These are phyloP conservation scores for Macrobrachium nipponense DNA, from an alignment of 1,140 invertebrate species.

Conservation along the genomic window DNA sequence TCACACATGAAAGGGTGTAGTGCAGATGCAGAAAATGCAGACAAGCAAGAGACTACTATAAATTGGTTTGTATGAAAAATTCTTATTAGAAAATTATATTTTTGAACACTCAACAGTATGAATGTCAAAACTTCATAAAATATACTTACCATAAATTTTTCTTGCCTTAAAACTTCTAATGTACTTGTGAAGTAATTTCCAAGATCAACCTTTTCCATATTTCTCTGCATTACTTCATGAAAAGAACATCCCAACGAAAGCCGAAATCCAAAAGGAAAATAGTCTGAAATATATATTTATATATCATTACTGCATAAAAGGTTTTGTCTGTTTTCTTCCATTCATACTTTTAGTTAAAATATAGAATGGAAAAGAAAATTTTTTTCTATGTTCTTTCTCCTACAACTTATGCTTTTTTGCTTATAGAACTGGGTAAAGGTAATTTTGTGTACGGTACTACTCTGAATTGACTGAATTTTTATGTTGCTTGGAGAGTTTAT, in stretches of 20 bases:
- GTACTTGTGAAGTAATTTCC: slow-evolving; percentile 1
- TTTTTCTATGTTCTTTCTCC: too few species aligned
- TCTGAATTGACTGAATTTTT: too few species aligned
- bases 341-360: neutral
- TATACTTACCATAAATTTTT: slow-evolving; percentile 27
- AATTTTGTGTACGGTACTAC: too few species aligned
- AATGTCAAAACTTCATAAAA: neutral
- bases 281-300: slow-evolving; percentile 18
- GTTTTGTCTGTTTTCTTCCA: neutral
- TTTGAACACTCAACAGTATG: neutral
- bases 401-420: too few species aligned
- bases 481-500: too few species aligned
- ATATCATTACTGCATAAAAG: neutral
- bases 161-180: neutral
- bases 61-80: neutral
- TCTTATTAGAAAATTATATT: neutral
- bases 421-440: too few species aligned
- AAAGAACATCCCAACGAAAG: slow-evolving; percentile 33
- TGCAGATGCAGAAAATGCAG: too few species aligned
- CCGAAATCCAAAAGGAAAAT: slow-evolving; percentile 39
- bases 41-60: too few species aligned
- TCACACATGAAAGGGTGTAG: too few species aligned
- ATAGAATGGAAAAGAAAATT: neutral
- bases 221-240: slow-evolving; percentile 11
- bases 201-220: neutral